These are phyloP conservation scores for Stenurella melanura DNA, from an alignment of 2,888 invertebrate genomes.

Conservation along the genomic window DNA sequence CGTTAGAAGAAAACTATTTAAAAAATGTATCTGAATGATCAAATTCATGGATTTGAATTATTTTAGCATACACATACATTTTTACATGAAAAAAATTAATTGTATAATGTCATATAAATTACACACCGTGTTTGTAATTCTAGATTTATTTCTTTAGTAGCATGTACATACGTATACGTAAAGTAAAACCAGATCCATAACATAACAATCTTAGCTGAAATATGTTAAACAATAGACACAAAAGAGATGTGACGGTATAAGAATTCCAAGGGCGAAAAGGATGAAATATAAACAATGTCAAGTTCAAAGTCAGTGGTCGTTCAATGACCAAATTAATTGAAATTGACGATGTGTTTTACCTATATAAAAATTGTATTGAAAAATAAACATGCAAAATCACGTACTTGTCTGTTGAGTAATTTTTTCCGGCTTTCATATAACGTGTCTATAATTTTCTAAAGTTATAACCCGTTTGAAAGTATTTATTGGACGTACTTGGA, in stretches of 20 bases:
- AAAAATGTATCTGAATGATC: too few species aligned
- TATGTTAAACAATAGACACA: neutral
- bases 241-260: conserved; percentile 6
- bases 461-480: neutral
- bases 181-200: neutral
- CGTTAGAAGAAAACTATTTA: too few species aligned
- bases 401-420: conserved; percentile 4
- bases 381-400: conserved; percentile 17
- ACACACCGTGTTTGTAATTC: neutral
- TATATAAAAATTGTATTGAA: neutral
- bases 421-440: conserved; percentile 3
- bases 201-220: neutral
- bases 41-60: too few species aligned
- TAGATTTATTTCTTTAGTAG: neutral
- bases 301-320: neutral
- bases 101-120: neutral
- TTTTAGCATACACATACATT: too few species aligned
- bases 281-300: conserved; percentile 13
- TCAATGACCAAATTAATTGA: conserved; percentile 16
- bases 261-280: conserved; percentile 2
- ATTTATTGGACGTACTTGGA: neutral
- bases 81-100: too few species aligned
- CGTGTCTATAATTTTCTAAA: conserved; percentile 16
- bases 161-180: neutral
- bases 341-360: neutral